Evolutionary conservation across 2,113 vertebrate genomes (phyloP).

Genomic region (Megalops atlanticus): DNA sequence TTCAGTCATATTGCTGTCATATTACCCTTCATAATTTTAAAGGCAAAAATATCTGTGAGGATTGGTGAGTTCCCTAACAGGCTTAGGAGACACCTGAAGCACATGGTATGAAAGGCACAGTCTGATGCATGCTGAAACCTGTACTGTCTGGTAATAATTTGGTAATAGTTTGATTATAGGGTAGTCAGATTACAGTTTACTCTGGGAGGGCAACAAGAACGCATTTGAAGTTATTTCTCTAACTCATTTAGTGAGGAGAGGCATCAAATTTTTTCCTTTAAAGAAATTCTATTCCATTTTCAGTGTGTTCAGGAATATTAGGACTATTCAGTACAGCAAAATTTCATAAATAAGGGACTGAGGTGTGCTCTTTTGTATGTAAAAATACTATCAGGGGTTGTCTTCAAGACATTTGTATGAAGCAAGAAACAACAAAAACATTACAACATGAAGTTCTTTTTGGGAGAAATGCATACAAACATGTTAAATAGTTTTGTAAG

Average conservation of each 20-base stretch:
- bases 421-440: not conserved
- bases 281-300: not conserved
- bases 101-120: not conserved
- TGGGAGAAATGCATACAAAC: not conserved
- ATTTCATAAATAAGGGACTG: not conserved
- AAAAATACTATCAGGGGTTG: slow-evolving; percentile 28
- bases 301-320: not conserved
- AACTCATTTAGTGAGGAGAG: not conserved
- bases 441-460: slow-evolving; percentile 10
- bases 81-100: not conserved
- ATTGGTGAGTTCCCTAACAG: not conserved
- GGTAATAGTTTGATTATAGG: not conserved
- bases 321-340: not conserved
- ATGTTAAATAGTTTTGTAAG: slow-evolving; percentile 27
- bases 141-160: slow-evolving; percentile 3
- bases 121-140: not conserved
- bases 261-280: not conserved
- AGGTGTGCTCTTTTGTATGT: not conserved
- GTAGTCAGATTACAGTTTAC: not conserved
- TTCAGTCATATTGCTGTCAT: not conserved
- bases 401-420: slow-evolving; percentile 16
- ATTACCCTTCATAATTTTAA: not conserved
- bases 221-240: not conserved
- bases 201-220: not conserved
- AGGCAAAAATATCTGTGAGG: not conserved